Evolutionary conservation across 1,140 invertebrate genomes (phyloP), one percentile per base, ranked within the genome.

Genomic region (Diorhabda carinulata): DNA sequence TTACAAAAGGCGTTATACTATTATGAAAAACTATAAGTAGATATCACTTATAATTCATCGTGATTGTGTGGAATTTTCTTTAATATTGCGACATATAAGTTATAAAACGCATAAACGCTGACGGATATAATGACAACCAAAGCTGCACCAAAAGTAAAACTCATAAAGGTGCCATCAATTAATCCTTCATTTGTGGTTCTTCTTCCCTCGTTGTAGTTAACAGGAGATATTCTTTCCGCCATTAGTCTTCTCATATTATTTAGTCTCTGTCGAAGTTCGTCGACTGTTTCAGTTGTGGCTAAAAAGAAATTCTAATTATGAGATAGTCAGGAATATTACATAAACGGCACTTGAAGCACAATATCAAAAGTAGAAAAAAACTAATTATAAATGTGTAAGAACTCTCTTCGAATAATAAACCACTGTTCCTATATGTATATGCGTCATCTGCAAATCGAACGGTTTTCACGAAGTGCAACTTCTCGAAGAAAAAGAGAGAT

Each of bases 41-140:
- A 2, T 56, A 60, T 41, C 44, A 66, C 64, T 87, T 88, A 92
- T 68, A 92, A 80, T 81, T 93, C 91, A 5, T 89, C 91, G 77
- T 93, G 92, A 56, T 84, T 85, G 0, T 89, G 87, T 2, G 90
- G 89, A 76, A 92, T 92, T 78, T 91, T 92, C 80, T 92, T 93
- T 2, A 92, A 78, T 47, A 93, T 90, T 5, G 92, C 92, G 72
- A 88, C 84, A 76, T 92, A 93, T 0, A 94, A 82, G 81, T 91
- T 93, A 73, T 93, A 92, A 79, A 93, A 94, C 0, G 92, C 92
- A 74, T 93, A 93, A 2, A 89, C 84, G 58, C 90, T 92, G 61
- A 93, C 92, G 70, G 88, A 87, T 2, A 93, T 76, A 57, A 94
- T 93, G n/a, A 93, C 87, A 3, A 89, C 73, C 3, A 94, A 82